Conservation (phyloP, 2,888 invertebrate genomes). For the Eupithecia insigniata region DNA sequence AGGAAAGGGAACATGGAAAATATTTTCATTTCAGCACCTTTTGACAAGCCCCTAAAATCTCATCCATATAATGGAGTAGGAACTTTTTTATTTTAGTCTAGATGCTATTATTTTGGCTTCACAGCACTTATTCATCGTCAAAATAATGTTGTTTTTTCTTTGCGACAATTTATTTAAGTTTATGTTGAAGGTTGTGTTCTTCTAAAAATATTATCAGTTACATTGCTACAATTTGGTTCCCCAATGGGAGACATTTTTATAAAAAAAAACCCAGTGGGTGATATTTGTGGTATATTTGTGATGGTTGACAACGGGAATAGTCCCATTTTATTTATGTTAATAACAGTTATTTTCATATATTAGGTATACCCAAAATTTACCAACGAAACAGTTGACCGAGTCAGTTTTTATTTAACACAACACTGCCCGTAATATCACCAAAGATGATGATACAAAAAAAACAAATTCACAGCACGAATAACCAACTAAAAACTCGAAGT, state of each 20-base stretch:
- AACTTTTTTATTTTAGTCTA: neutral
- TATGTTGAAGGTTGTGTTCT: neutral
- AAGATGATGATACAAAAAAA: neutral
- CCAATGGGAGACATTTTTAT: neutral
- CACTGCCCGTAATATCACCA: neutral
- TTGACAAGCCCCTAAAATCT: neutral
- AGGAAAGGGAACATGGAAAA: slow-evolving; percentile 7
- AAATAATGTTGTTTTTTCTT: neutral
- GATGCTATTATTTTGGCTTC: neutral
- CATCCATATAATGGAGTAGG: neutral
- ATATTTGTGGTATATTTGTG: too few species aligned
- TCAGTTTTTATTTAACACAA: neutral
- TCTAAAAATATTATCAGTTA: neutral
- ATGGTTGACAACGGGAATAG: too few species aligned
- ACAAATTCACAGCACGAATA: neutral
- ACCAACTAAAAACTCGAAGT: slow-evolving; percentile 11
- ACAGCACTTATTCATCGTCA: neutral
- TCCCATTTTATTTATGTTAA: too few species aligned
- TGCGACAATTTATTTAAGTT: neutral
- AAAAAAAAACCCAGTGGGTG: neutral
- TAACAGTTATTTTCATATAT: too few species aligned
- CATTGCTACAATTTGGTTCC: neutral
- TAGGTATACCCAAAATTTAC: too few species aligned
- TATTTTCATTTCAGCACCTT: slow-evolving; percentile 16
- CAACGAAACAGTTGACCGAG: too few species aligned